A percentile compares a stretch with the other conserved stretches of the same genome.
Evolutionary conservation across 2,888 invertebrate species (phyloP).

Genomic region (Mallateleia sp.): DNA sequence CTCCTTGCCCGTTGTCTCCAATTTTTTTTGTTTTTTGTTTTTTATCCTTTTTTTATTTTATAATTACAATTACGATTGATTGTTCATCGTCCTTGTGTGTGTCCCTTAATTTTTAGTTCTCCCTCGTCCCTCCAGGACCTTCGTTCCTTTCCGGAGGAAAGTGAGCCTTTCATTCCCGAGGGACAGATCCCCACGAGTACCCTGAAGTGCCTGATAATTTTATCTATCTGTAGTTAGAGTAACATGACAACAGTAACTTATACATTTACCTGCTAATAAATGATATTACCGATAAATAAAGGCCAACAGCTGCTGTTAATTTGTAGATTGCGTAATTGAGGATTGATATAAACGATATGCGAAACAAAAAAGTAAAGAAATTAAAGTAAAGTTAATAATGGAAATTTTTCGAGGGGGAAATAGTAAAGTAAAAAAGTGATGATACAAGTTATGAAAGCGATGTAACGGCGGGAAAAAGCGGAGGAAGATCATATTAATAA

Average conservation of each 20-base stretch:
- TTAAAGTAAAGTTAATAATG: slow-evolving; percentile 25
- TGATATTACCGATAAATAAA: slow-evolving; percentile 86
- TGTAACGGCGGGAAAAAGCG: slow-evolving; percentile 56
- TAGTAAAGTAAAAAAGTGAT: slow-evolving; percentile 10
- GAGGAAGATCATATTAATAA: slow-evolving; percentile 67
- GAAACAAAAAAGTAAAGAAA: slow-evolving; percentile 36
- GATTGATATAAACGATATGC: slow-evolving; percentile 61
- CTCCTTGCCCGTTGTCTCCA: slow-evolving; percentile 61
- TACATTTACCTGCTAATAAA: slow-evolving; percentile 87
- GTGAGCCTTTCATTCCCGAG: slow-evolving; percentile 50
- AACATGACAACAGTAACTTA: slow-evolving; percentile 88
- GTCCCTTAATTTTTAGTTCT: neutral
- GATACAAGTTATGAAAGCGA: slow-evolving; percentile 41
- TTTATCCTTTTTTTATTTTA: slow-evolving; percentile 53
- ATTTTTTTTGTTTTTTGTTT: slow-evolving; percentile 69
- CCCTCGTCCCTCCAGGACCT: slow-evolving; percentile 29
- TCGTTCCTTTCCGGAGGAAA: slow-evolving; percentile 27
- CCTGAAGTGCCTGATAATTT: slow-evolving; percentile 86
- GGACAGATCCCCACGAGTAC: slow-evolving; percentile 85
- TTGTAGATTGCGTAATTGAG: slow-evolving; percentile 76
- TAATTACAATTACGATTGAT: slow-evolving; percentile 31
- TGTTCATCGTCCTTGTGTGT: neutral
- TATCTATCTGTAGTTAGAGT: slow-evolving; percentile 87
- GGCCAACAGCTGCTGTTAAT: slow-evolving; percentile 80
- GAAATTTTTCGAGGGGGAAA: slow-evolving; percentile 23